These are phyloP conservation scores for Perca flavescens DNA, from an alignment of 2,113 vertebrate species.

Conservation along the genomic window DNA sequence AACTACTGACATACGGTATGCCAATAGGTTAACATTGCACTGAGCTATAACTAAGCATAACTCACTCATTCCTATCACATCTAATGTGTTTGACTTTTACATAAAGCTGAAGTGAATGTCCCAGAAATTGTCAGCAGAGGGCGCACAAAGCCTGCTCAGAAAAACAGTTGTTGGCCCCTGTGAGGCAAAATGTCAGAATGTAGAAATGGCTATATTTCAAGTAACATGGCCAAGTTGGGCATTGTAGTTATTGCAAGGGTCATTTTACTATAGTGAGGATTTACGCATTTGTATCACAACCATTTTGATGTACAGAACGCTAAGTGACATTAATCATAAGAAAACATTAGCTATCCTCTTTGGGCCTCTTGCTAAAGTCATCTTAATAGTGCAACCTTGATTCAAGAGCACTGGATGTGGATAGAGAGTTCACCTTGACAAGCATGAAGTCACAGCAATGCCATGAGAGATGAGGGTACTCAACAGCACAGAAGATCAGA, in stretches of 20 bases:
- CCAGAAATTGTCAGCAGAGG: conserved; percentile 60
- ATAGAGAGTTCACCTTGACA: neutral
- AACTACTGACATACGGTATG: neutral
- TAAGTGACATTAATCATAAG: neutral
- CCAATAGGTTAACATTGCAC: neutral
- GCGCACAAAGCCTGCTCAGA: conserved; percentile 46
- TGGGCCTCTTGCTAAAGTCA: neutral
- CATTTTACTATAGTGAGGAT: neutral
- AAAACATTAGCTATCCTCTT: neutral
- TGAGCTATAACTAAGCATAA: neutral
- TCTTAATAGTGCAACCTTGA: neutral
- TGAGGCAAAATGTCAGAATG: neutral
- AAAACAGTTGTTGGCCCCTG: neutral
- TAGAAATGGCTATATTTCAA: neutral
- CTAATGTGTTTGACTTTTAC: neutral
- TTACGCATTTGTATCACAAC: neutral
- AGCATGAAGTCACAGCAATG: neutral
- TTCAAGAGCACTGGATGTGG: neutral
- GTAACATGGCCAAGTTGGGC: neutral
- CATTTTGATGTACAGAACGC: neutral
- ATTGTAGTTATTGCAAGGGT: neutral
- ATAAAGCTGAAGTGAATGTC: neutral
- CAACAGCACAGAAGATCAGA: conserved; percentile 13
- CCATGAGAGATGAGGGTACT: neutral
- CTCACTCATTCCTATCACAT: neutral